phyloP scores from a whole-genome alignment of 2,888 invertebrate genomes.

The Sarcophaga rosellei region DNA sequence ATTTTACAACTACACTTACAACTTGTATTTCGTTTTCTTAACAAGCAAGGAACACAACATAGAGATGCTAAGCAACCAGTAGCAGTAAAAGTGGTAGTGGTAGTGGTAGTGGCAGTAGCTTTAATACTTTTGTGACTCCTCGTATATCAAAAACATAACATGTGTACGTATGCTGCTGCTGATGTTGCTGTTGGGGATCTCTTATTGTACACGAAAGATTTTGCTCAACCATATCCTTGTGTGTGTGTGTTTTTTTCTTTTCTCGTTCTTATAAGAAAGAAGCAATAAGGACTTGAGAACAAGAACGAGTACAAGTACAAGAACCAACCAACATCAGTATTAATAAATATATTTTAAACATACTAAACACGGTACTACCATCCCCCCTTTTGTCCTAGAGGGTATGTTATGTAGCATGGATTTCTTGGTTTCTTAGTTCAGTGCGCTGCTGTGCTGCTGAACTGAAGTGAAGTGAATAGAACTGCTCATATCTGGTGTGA shows the following conservation, averaged over 20 bases:
- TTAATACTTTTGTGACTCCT: constrained; percentile 20
- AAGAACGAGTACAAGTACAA: background rate
- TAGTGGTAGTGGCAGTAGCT: background rate
- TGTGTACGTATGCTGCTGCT: constrained; percentile 14
- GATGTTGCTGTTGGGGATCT: constrained; percentile 18
- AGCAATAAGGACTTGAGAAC: background rate
- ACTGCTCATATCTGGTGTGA: constrained; percentile 59
- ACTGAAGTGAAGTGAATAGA: no score
- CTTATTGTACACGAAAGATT: constrained; percentile 16
- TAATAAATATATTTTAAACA: constrained; percentile 42
- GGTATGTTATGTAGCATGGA: background rate
- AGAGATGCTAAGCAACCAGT: constrained; percentile 45
- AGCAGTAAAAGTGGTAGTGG: no score
- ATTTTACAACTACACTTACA: constrained; percentile 11
- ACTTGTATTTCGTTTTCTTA: background rate
- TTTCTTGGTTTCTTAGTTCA: background rate
- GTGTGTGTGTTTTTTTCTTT: background rate
- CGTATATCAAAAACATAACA: constrained; percentile 37
- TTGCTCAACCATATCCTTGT: constrained; percentile 47
- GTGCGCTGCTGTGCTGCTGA: background rate
- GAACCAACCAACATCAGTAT: constrained; percentile 24
- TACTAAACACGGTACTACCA: background rate
- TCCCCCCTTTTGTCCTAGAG: background rate
- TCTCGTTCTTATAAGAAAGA: no score
- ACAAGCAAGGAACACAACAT: background rate